Evolutionary conservation across 2,888 invertebrate genomes (phyloP), one percentile per base, ranked within the genome.

Genomic region (Sarcophaga caerulescens): DNA sequence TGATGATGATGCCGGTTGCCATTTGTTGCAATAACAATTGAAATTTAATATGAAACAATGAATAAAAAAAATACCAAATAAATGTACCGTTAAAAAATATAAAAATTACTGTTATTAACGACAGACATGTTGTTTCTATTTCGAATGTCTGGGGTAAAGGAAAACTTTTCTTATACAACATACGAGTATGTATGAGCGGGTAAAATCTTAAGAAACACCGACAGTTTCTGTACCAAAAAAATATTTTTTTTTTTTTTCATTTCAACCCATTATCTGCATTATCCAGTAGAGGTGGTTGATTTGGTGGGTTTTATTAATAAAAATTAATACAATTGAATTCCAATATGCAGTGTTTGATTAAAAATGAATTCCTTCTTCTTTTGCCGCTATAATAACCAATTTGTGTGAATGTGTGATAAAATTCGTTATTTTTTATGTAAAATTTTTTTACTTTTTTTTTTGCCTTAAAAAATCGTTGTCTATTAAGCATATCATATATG

Each of bases 391-490:
- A 52, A 52, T 52, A 52, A 52, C 52, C 4, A 52, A 52, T 47
- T 11, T 47, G 47, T 47, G 14, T 11, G 47, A 47, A 71, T 77
- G 77, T 86, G 84, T 81, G 75, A 78, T n/a, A 81, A 86, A 84
- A 84, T 84, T 86, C 75, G 62, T 84, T 71, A 71, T 75, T 68
- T 8, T 82, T 75, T 80, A 6, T 35, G 6, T 0, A 35, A 35
- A 35, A 35, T 4, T 8, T 4, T 8, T 35, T 35, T 35, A 35
- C 10, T 35, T 35, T 35, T 35, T 35, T 35, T 35, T 35, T 35
- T 35, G 35, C 8, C 8, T 35, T 35, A 10, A 35, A 35, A 35
- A 10, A 10, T 35, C 35, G 0, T 35, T 35, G 35, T 10, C 1
- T 35, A 35, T 35, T 35, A 35, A 35, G 2, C 35, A 35, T 35